Conservation (phyloP, 2,888 invertebrate species). For the Coelinius sp. region DNA sequence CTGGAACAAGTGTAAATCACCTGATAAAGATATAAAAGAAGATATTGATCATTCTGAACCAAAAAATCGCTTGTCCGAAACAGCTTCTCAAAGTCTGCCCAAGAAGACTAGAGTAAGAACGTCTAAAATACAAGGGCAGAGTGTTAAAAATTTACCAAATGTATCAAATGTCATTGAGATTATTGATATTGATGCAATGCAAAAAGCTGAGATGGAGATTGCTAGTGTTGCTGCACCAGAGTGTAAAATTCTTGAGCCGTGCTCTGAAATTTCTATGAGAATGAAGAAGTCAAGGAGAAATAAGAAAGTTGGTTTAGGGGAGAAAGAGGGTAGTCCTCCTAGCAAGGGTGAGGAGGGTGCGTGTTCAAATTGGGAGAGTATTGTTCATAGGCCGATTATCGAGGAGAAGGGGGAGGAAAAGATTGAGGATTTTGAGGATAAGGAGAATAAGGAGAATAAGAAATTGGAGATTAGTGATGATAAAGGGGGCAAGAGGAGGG, state of each 20-base stretch:
- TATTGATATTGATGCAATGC: constrained; percentile 64
- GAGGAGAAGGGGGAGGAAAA: constrained; percentile 34
- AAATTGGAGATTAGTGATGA: background rate
- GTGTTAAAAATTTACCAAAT: too few species aligned
- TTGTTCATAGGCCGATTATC: constrained; percentile 29
- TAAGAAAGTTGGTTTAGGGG: constrained; percentile 47
- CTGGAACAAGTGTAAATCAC: constrained; percentile 50
- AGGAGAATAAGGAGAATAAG: background rate
- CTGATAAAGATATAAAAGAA: constrained; percentile 46
- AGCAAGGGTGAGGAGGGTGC: background rate
- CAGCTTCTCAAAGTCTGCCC: constrained; percentile 41
- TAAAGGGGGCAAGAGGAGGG: constrained; percentile 16
- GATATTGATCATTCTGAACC: constrained; percentile 50
- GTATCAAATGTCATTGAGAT: constrained; percentile 55
- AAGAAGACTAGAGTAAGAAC: constrained; percentile 50
- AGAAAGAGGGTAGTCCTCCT: background rate
- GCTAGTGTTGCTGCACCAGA: constrained; percentile 48
- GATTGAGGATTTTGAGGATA: background rate
- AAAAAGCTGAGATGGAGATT: constrained; percentile 56
- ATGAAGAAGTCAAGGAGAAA: constrained; percentile 54
- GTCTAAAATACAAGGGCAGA: constrained; percentile 14
- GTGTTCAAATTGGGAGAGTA: background rate
- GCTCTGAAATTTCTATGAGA: constrained; percentile 43
- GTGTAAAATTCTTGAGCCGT: constrained; percentile 58
- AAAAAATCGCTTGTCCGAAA: constrained; percentile 33